These are phyloP conservation scores for Lepidocyrtinus sp. DNA, from an alignment of 2,888 invertebrate genomes.

Conservation along the genomic window DNA sequence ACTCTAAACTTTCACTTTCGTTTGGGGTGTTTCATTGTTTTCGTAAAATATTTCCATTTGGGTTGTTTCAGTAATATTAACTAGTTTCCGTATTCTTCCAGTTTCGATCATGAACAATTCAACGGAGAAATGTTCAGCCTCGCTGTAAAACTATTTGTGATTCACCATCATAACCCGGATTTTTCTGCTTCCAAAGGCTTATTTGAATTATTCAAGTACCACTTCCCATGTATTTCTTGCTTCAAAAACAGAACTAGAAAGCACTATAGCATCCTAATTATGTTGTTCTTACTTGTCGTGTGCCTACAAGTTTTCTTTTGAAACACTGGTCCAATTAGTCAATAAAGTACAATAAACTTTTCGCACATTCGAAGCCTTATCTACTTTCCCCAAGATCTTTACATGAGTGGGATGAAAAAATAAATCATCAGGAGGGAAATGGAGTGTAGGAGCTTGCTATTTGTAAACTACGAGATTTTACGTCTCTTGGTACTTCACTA, in stretches of 20 bases:
- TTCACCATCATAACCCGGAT: background rate
- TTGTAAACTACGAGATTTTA: constrained; percentile 9
- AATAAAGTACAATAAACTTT: constrained; percentile 17
- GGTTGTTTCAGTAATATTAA: no score
- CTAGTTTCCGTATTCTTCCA: no score
- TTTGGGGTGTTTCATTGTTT: constrained; percentile 8
- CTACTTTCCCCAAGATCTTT: constrained; percentile 46
- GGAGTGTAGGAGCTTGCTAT: background rate
- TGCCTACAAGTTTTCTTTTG: background rate
- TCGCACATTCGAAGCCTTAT: constrained; percentile 49
- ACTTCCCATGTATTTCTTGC: background rate
- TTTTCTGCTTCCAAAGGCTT: background rate
- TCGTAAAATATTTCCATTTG: no score
- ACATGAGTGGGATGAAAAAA: constrained; percentile 52
- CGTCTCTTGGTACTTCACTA: background rate
- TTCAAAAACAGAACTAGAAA: no score
- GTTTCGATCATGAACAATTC: background rate
- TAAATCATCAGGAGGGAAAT: constrained; percentile 41
- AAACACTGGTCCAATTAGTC: background rate
- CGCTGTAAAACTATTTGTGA: no score
- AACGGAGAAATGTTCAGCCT: background rate
- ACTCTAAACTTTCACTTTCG: background rate
- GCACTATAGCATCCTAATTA: no score
- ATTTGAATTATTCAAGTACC: background rate
- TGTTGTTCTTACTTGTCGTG: no score